Conservation (phyloP, 2,113 vertebrate species). For the Oostethus manadensis region DNA sequence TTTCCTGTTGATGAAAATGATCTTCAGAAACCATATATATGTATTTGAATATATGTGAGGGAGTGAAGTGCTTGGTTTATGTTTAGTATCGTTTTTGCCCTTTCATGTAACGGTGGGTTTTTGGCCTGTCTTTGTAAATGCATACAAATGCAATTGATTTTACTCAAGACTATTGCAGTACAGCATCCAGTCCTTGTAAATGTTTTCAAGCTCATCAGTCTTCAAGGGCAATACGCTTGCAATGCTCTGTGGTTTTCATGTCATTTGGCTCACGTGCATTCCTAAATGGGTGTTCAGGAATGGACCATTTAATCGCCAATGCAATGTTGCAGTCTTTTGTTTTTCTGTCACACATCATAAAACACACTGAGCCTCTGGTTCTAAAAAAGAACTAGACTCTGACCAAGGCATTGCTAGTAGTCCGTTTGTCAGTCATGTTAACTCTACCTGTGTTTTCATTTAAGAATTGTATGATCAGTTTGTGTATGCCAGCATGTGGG, state of each 20-base stretch:
- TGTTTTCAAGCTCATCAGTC: neutral
- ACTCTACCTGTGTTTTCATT: constrained; percentile 11
- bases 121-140: neutral
- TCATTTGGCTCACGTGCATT: no score
- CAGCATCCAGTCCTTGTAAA: constrained; percentile 7
- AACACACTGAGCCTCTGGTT: constrained; percentile 43
- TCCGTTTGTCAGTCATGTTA: neutral
- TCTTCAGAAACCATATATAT: constrained; percentile 57
- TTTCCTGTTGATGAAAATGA: constrained; percentile 13
- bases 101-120: neutral
- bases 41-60: constrained; percentile 59
- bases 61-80: constrained; percentile 22
- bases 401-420: constrained; percentile 18
- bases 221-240: no score
- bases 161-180: constrained; percentile 2
- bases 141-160: neutral
- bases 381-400: constrained; percentile 28
- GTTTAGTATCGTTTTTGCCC: constrained; percentile 2
- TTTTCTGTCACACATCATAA: constrained; percentile 25
- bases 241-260: no score
- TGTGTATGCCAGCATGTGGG: neutral
- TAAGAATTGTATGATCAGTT: neutral
- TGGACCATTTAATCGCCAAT: constrained; percentile 3
- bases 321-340: constrained; percentile 26
- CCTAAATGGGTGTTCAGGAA: no score